Base-by-base conservation (phyloP, 2,113 vertebrate genomes). In the Toxotes jaculatrix region DNA sequence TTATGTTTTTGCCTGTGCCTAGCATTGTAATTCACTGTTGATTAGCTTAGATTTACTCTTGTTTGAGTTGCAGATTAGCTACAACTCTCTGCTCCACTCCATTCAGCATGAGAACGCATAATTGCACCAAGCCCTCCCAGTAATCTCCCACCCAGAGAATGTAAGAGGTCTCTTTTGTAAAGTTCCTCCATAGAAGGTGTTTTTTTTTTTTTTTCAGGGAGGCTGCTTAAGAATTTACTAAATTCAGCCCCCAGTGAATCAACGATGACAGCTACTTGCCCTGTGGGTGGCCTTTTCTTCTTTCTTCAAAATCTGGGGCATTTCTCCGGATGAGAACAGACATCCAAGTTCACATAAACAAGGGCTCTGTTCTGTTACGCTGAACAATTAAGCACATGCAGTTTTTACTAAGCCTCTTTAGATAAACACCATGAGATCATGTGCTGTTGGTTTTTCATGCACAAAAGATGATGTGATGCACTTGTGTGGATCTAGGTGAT, bases 11-110 rank as follows among this genome's bases (percentile, higher is more conserved):
- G 80, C 87, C 86, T 79, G 84, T 80, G 87, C 88, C 85, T 68
- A 19, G 80, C 87, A 84, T 92, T 91, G 91, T 92, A 82, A 94
- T 91, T 90, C 78, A 14, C 84, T 47, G 83, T 92, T 94, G 90
- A 93, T 92, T 80, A 91, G 38, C 86, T 85, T 36, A 84, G 87
- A 88, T 93, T 91, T 86, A 90, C 86, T 87, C 85, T 84, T 91
- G 92, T 93, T 94, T 92, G 83, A 93, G 89, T 93, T 92, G 92
- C 83, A 92, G 91, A 93, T 93, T 87, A 93, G 90, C 87, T 87
- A 78, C 84, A 90, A 91, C 78, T 89, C 81, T 84, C 57, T 64
- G 84, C 89, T 89, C 55, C 61, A 74, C 83, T 86, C 83, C 83
- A 83, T 93, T 87, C 91, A 92, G 84, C 61, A 79, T 81, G 83